These are phyloP conservation scores for Lapara coniferarum DNA, from an alignment of 2,888 invertebrate genomes.

Conservation along the genomic window DNA sequence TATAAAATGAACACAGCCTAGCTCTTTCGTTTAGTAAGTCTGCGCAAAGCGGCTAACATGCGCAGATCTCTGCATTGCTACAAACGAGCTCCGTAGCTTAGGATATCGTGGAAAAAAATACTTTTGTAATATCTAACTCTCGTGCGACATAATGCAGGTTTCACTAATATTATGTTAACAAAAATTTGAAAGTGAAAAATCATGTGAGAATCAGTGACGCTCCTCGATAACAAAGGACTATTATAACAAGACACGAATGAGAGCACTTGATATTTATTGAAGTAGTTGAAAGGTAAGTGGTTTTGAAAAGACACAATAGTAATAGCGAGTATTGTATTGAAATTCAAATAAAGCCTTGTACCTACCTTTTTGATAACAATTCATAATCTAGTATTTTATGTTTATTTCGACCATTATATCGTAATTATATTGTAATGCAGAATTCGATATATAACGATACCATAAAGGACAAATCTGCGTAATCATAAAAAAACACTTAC, in stretches of 20 bases:
- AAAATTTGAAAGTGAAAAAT: slow-evolving; percentile 37
- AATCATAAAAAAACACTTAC: slow-evolving; percentile 36
- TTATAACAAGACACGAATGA: slow-evolving; percentile 26
- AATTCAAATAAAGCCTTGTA: background rate
- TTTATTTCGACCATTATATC: too few relatives aligned
- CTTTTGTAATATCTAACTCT: slow-evolving; percentile 47
- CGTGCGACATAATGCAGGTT: slow-evolving; percentile 55
- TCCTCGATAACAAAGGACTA: slow-evolving; percentile 14
- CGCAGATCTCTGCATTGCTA: slow-evolving; percentile 80
- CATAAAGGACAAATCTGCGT: slow-evolving; percentile 43
- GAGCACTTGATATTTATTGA: slow-evolving; percentile 46
- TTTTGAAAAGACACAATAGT: slow-evolving; percentile 28
- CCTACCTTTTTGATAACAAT: background rate
- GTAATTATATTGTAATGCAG: background rate
- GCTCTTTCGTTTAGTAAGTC: slow-evolving; percentile 48
- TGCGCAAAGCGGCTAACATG: slow-evolving; percentile 77
- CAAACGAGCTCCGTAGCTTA: slow-evolving; percentile 70
- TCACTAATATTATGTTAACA: slow-evolving; percentile 40
- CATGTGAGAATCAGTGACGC: slow-evolving; percentile 41
- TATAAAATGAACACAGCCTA: slow-evolving; percentile 59
- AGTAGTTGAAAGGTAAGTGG: slow-evolving; percentile 41
- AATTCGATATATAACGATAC: background rate
- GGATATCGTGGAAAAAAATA: slow-evolving; percentile 60
- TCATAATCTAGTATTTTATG: background rate
- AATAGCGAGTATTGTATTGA: background rate